These are phyloP conservation scores for Eciton burchellii DNA, from an alignment of 1,140 invertebrate genomes.

Conservation along the genomic window DNA sequence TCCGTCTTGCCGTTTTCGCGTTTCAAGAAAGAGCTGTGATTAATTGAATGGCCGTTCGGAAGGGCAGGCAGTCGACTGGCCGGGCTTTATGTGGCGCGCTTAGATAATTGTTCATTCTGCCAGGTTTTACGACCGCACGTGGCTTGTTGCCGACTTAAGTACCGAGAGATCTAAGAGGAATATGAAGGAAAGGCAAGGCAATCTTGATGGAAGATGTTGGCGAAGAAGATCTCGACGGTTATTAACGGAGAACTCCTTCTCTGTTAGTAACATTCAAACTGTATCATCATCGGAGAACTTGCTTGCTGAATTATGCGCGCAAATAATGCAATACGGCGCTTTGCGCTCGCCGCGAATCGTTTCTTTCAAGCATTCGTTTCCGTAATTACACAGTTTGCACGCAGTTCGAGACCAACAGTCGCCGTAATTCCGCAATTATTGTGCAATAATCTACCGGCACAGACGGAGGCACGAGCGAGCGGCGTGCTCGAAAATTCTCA, in stretches of 20 bases:
- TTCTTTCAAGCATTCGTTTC: constrained; percentile 31
- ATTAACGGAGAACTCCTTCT: background rate
- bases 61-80: background rate
- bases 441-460: constrained; percentile 35
- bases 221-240: too few relatives aligned
- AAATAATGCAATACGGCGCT: background rate
- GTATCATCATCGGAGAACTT: constrained; percentile 11
- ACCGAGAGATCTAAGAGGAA: background rate
- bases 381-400: constrained; percentile 42
- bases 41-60: background rate
- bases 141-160: background rate
- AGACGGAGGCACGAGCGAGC: constrained; percentile 32
- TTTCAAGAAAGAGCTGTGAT: constrained; percentile 8
- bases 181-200: background rate
- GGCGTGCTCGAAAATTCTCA: constrained; percentile 42
- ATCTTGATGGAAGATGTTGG: background rate
- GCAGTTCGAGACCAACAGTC: background rate
- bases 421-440: constrained; percentile 43
- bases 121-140: background rate
- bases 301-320: background rate
- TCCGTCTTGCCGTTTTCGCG: background rate
- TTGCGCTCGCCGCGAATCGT: constrained; percentile 25
- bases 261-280: background rate
- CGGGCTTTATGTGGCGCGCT: background rate
- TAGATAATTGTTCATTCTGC: background rate